Evolutionary conservation across 2,888 invertebrate species (phyloP).

Genomic region (Diloba caeruleocephala): DNA sequence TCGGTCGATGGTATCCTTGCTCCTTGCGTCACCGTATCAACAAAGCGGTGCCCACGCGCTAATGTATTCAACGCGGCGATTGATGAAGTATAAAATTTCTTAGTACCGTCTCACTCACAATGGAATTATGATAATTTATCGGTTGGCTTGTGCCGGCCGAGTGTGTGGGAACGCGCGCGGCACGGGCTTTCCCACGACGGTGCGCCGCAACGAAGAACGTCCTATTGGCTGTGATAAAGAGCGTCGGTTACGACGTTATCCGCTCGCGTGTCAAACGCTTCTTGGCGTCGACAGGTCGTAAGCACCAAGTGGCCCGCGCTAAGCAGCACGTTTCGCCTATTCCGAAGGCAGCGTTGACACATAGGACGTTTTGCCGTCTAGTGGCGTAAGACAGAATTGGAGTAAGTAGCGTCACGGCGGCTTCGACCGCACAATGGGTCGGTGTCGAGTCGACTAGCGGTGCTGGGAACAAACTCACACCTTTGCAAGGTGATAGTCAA

Average conservation of each 20-base stretch:
- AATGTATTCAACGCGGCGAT: slow-evolving; percentile 88
- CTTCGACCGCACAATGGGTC: slow-evolving; percentile 86
- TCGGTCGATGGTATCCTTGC: slow-evolving; percentile 59
- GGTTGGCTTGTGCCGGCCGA: slow-evolving; percentile 88
- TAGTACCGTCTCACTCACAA: slow-evolving; percentile 89
- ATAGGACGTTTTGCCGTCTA: slow-evolving; percentile 77
- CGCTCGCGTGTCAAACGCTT: slow-evolving; percentile 36
- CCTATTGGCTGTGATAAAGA: slow-evolving; percentile 57
- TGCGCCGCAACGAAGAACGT: slow-evolving; percentile 71
- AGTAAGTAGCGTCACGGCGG: slow-evolving; percentile 89
- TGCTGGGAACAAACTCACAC: slow-evolving; percentile 84
- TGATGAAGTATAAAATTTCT: slow-evolving; percentile 89
- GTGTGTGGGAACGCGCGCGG: slow-evolving; percentile 89
- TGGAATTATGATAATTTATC: slow-evolving; percentile 90
- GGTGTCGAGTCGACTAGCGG: slow-evolving; percentile 85
- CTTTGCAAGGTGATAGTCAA: slow-evolving; percentile 81
- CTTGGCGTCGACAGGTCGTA: slow-evolving; percentile 67
- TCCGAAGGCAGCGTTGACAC: slow-evolving; percentile 62
- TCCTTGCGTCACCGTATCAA: slow-evolving; percentile 73
- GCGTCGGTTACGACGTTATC: slow-evolving; percentile 74
- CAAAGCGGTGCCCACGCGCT: slow-evolving; percentile 87
- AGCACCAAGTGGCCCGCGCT: slow-evolving; percentile 61
- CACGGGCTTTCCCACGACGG: slow-evolving; percentile 88
- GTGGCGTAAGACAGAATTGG: slow-evolving; percentile 82
- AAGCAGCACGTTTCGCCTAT: slow-evolving; percentile 60